Conservation (phyloP, 2,113 vertebrate genomes). For the Columba livia region DNA sequence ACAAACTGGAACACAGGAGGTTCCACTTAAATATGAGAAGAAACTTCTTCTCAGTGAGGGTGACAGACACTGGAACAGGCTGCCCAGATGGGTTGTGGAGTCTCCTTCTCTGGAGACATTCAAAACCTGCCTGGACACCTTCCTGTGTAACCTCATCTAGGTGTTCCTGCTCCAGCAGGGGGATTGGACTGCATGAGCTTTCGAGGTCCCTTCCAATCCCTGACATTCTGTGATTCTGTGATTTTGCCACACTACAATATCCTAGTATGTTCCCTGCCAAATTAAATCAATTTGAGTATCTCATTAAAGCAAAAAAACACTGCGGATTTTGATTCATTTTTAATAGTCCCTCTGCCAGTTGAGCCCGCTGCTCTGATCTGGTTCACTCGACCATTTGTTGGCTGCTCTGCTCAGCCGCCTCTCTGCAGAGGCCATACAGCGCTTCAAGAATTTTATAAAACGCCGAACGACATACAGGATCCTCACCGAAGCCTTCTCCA, state of each 20-base stretch:
- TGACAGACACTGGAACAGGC: too few relatives aligned
- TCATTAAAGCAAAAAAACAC: neutral
- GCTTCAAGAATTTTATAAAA: neutral
- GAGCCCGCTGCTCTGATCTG: neutral
- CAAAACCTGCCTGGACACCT: too few relatives aligned
- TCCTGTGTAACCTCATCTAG: too few relatives aligned
- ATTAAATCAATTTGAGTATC: neutral
- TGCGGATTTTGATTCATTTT: constrained; percentile 16
- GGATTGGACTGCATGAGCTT: too few relatives aligned
- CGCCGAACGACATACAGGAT: neutral
- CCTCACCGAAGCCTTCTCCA: neutral
- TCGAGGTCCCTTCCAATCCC: too few relatives aligned
- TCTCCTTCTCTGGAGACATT: too few relatives aligned
- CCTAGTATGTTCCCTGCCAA: neutral
- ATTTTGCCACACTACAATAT: neutral
- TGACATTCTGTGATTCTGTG: too few relatives aligned
- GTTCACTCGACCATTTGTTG: neutral
- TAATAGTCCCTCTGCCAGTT: neutral
- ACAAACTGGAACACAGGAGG: neutral
- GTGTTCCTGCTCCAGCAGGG: too few relatives aligned
- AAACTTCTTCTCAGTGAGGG: too few relatives aligned
- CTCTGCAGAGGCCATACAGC: neutral
- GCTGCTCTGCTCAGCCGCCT: neutral
- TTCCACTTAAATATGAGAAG: too few relatives aligned
- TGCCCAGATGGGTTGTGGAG: too few relatives aligned